phyloP scores from a whole-genome alignment of 2,888 invertebrate genomes.

The Schrankia costaestrigalis region DNA sequence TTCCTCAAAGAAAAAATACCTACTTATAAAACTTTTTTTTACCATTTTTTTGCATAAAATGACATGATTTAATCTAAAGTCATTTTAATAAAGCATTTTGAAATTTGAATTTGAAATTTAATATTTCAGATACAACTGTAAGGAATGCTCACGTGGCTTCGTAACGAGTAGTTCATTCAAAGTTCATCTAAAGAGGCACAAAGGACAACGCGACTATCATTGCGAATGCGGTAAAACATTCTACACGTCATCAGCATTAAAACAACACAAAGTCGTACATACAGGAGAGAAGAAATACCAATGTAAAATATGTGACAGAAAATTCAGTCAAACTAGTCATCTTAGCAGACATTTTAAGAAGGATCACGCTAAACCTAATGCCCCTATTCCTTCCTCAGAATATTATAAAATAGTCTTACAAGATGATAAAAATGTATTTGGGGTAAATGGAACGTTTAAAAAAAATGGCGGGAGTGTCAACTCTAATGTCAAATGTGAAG shows the following conservation, averaged over 20 bases:
- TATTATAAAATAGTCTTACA: conserved; percentile 55
- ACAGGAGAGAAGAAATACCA: conserved; percentile 73
- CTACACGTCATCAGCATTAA: conserved; percentile 68
- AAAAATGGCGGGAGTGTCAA: conserved; percentile 15
- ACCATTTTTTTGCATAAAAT: too few species aligned
- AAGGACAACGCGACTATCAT: conserved; percentile 67
- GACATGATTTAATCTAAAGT: too few species aligned
- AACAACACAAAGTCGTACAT: conserved; percentile 69
- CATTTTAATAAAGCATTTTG: neutral
- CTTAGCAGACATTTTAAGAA: conserved; percentile 66
- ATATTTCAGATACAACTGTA: conserved; percentile 63
- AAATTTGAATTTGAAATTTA: too few species aligned
- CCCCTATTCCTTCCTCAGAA: conserved; percentile 54
- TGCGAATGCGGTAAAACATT: conserved; percentile 74
- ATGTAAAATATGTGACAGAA: conserved; percentile 68
- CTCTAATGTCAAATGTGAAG: conserved; percentile 40
- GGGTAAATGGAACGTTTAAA: conserved; percentile 27
- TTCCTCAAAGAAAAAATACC: too few species aligned
- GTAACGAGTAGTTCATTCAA: conserved; percentile 68
- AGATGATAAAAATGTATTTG: conserved; percentile 35
- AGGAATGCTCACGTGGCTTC: conserved; percentile 66
- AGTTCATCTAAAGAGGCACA: conserved; percentile 67
- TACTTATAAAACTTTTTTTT: too few species aligned
- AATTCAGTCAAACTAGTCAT: conserved; percentile 70
- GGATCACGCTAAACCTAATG: conserved; percentile 62